Evolutionary conservation across 1,140 invertebrate species (phyloP), one percentile per base, ranked within the genome.

Genomic region (Helicoverpa zea): DNA sequence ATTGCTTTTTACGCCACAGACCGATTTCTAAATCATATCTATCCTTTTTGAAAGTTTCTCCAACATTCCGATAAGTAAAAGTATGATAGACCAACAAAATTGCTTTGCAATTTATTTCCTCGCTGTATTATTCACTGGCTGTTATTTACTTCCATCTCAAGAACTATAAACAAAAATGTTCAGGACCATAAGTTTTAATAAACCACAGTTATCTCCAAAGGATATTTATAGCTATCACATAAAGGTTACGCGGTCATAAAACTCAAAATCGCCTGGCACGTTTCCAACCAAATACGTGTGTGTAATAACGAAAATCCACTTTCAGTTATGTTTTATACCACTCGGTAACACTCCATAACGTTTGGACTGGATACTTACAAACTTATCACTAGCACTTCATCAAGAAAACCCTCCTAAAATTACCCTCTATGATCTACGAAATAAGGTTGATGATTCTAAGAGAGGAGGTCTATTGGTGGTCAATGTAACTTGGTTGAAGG

Each of bases 281-380:
- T 79, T 61, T 66, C 86, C 87, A 87, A 81, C 78, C 75, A 77
- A 86, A 88, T 78, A 78, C 82, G 83, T 74, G 81, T 79, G 80
- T 84, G 83, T 88, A 85, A 86, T 85, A 88, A 87, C 82, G 81
- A 88, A 81, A 87, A 88, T 88, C 84, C 86, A 87, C 86, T 87
- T 85, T 86, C 82, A 61, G 86, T 85, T 87, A 88, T 87, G 83
- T 83, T 87, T 84, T 83, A 84, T 83, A 83, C 81, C 14, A 74
- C 79, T 82, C 78, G 82, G 84, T 76, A 82, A 78, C 70, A 73
- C 84, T 78, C 84, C 68, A 81, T 86, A 81, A 80, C 80, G 75
- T 66, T 64, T 78, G 75, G 75, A 73, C 70, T 58, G 70, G 75
- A 51, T 78, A 61, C 49, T 59, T 43, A 16, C 58, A 54, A 66